Evolutionary conservation across 2,888 invertebrate genomes (phyloP).

Genomic region (Oegoconia quadripuncta): DNA sequence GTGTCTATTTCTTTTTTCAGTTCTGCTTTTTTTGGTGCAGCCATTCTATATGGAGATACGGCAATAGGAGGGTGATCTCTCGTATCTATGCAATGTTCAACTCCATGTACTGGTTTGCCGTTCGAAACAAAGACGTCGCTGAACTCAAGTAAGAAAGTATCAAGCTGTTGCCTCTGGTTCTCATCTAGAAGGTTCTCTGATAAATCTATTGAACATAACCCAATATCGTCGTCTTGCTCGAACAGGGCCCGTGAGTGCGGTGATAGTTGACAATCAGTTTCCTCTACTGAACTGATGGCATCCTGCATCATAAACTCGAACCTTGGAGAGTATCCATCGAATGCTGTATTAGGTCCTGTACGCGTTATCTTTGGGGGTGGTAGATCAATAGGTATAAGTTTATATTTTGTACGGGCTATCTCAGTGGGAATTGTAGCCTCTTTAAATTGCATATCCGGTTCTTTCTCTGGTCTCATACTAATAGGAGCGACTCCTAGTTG

Average conservation of each 20-base stretch:
- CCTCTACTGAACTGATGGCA: too few relatives aligned
- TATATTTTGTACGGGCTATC: neutral
- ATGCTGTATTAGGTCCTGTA: neutral
- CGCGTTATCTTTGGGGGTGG: neutral
- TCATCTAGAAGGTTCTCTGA: too few relatives aligned
- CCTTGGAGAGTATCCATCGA: neutral
- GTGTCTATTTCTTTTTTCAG: slow-evolving; percentile 23
- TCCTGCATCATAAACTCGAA: too few relatives aligned
- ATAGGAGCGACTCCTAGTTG: neutral
- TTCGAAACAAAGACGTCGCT: too few relatives aligned
- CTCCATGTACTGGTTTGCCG: slow-evolving; percentile 5
- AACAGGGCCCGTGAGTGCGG: too few relatives aligned
- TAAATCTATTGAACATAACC: too few relatives aligned
- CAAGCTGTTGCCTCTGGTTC: neutral
- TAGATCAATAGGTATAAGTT: neutral
- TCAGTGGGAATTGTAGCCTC: too few relatives aligned
- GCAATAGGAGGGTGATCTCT: slow-evolving; percentile 26
- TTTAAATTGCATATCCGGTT: too few relatives aligned
- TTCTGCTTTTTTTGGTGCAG: slow-evolving; percentile 4
- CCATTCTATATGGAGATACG: slow-evolving; percentile 33
- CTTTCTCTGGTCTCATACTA: too few relatives aligned
- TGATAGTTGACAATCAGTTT: too few relatives aligned
- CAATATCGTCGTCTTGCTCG: too few relatives aligned
- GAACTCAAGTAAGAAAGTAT: too few relatives aligned
- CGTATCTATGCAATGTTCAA: slow-evolving; percentile 11